A percentile compares a stretch with the other conserved stretches of the same genome.
Evolutionary conservation across 2,888 invertebrate species (phyloP).

Genomic region (Lasioglossum lativentre): DNA sequence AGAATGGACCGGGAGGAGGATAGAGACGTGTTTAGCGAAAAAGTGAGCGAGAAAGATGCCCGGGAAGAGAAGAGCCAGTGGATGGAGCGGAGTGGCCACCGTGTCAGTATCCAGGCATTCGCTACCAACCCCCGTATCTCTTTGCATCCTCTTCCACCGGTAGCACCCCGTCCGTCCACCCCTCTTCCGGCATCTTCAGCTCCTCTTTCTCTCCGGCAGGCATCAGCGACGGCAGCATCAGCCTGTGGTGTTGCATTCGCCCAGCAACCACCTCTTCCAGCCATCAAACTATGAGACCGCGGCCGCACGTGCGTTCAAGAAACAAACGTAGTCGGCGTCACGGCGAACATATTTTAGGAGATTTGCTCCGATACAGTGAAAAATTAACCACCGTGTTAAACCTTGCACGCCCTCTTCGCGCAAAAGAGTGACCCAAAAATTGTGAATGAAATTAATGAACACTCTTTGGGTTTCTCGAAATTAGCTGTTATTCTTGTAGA

Average conservation of each 20-base stretch:
- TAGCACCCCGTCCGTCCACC: conserved; percentile 30
- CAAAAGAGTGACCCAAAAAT: background rate
- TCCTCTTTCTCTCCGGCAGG: conserved; percentile 33
- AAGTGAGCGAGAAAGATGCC: conserved; percentile 10
- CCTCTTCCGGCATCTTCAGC: conserved; percentile 35
- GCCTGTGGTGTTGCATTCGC: conserved; percentile 38
- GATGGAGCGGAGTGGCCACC: conserved; percentile 59
- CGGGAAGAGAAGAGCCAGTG: conserved; percentile 39
- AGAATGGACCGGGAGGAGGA: background rate
- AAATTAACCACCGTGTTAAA: background rate
- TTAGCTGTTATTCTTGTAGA: background rate
- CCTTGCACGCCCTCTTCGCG: background rate
- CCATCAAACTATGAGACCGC: conserved; percentile 36
- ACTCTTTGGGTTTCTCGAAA: background rate
- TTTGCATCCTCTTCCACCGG: conserved; percentile 51
- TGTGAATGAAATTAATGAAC: too few species aligned
- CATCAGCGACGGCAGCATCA: conserved; percentile 39
- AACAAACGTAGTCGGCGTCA: background rate
- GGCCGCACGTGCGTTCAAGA: conserved; percentile 7
- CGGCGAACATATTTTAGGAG: background rate
- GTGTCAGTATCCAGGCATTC: conserved; percentile 75
- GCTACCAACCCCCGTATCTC: conserved; percentile 58
- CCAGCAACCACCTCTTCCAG: conserved; percentile 46
- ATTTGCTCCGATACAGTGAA: background rate
- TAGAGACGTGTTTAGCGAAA: conserved; percentile 10